These are phyloP conservation scores for Heteromurus nitidus DNA, from an alignment of 2,888 invertebrate species.

Conservation along the genomic window DNA sequence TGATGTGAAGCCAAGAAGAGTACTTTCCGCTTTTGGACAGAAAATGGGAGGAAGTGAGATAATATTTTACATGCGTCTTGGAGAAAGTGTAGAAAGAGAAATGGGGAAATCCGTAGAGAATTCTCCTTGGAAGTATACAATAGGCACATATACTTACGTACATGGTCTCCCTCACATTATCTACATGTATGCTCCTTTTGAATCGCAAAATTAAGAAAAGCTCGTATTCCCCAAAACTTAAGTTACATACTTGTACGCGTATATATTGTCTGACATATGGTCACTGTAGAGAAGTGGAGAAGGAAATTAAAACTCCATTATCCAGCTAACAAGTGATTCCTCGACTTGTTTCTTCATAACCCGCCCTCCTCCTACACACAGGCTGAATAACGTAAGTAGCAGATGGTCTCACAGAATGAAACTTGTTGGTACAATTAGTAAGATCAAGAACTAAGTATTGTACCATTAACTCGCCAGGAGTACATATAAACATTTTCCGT, in stretches of 20 bases:
- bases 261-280: background rate
- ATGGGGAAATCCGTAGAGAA: slow-evolving; percentile 1
- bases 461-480: background rate
- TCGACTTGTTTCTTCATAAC: too few relatives aligned
- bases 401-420: too few relatives aligned
- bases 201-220: slow-evolving; percentile 40
- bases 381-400: too few relatives aligned
- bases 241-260: background rate
- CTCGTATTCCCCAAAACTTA: background rate
- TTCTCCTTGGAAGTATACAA: background rate
- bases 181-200: slow-evolving; percentile 35
- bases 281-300: slow-evolving; percentile 5
- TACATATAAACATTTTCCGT: background rate
- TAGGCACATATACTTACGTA: too few relatives aligned
- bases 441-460: background rate
- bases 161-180: too few relatives aligned
- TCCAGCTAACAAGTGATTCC: slow-evolving; percentile 2
- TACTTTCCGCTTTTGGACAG: too few relatives aligned
- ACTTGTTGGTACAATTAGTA: slow-evolving; percentile 7
- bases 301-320: slow-evolving; percentile 51
- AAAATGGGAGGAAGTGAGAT: too few relatives aligned
- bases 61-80: too few relatives aligned
- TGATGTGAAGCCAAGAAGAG: too few relatives aligned
- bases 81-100: too few relatives aligned
- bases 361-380: too few relatives aligned